Evolutionary conservation across 2,888 invertebrate species (phyloP).

Genomic region (Fragum fragum): DNA sequence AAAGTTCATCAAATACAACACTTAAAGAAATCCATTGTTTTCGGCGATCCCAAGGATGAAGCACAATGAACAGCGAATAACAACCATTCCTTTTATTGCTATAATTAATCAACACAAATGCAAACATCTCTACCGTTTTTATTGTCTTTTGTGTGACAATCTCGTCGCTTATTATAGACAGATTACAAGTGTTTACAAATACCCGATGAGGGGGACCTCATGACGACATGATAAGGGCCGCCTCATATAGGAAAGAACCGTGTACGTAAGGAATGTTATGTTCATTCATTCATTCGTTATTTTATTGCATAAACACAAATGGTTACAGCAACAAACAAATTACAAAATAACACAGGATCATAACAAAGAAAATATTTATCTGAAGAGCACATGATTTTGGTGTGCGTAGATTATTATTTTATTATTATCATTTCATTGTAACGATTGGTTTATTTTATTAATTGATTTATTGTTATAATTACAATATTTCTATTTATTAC

Average conservation of each 20-base stretch:
- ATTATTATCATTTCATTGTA: too few relatives aligned
- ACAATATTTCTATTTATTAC: too few relatives aligned
- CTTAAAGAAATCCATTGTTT: neutral
- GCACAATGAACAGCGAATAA: neutral
- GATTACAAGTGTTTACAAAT: constrained; percentile 30
- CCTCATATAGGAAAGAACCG: neutral
- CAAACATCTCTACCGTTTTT: neutral
- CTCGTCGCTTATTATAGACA: neutral
- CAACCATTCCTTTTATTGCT: constrained; percentile 16
- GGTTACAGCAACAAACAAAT: too few relatives aligned
- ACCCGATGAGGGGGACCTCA: neutral
- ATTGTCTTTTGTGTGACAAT: constrained; percentile 24
- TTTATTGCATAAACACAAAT: too few relatives aligned
- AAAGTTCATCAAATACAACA: neutral
- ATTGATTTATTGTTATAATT: too few relatives aligned
- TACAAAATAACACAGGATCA: too few relatives aligned
- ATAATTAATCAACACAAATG: neutral
- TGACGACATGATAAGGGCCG: neutral
- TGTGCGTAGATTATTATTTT: too few relatives aligned
- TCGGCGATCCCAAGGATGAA: neutral
- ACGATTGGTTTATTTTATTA: too few relatives aligned
- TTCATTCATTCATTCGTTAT: too few relatives aligned
- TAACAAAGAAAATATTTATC: too few relatives aligned
- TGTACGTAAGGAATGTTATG: too few relatives aligned
- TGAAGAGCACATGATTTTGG: too few relatives aligned